phyloP scores from a whole-genome alignment of 2,888 invertebrate genomes.

The Leptopilina drosophilae region DNA sequence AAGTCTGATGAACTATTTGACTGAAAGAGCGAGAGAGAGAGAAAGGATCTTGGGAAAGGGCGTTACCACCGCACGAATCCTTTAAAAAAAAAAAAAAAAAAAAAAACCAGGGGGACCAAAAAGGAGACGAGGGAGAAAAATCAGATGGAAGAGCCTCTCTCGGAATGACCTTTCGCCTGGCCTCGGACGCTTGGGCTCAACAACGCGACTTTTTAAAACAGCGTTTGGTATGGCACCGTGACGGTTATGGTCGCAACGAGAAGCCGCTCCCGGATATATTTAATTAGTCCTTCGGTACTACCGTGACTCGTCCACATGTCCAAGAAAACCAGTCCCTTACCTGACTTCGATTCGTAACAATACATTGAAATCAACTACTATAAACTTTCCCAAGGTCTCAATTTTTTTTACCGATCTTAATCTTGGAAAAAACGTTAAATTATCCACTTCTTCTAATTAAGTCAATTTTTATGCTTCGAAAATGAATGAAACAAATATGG shows the following conservation, averaged over 20 bases:
- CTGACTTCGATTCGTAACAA: conserved; percentile 39
- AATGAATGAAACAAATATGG: background rate
- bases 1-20: conserved; percentile 36
- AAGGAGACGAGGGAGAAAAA: conserved; percentile 49
- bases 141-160: conserved; percentile 59
- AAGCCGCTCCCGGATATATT: conserved; percentile 73
- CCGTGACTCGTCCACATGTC: conserved; percentile 39
- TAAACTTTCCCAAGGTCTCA: conserved; percentile 33
- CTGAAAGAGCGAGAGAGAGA: background rate
- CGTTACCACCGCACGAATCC: conserved; percentile 21
- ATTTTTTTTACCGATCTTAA: conserved; percentile 9
- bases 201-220: conserved; percentile 62
- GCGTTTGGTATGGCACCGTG: conserved; percentile 58
- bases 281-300: conserved; percentile 61
- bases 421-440: conserved; percentile 1
- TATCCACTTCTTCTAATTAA: conserved; percentile 29
- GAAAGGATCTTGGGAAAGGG: conserved; percentile 9
- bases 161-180: conserved; percentile 66
- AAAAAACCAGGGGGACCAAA: conserved; percentile 38
- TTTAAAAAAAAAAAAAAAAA: background rate
- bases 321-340: conserved; percentile 31
- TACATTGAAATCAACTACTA: conserved; percentile 22
- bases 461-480: background rate
- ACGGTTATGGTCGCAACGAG: conserved; percentile 64
- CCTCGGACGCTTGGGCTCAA: conserved; percentile 65